Evolutionary conservation across 2,113 vertebrate species (phyloP), one percentile per base, ranked within the genome.

Genomic region (Ciconia stormi): DNA sequence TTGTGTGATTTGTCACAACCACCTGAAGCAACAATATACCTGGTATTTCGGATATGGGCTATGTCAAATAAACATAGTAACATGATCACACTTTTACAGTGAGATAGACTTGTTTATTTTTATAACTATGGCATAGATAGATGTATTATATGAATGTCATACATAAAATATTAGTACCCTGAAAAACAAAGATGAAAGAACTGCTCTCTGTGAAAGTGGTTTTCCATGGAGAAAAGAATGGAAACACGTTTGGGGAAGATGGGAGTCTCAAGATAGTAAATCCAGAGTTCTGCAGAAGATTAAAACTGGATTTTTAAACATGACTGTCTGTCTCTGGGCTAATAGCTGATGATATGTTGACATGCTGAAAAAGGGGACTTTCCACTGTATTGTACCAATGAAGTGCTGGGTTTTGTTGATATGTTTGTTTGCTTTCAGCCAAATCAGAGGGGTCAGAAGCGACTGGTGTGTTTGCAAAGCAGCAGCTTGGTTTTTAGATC

Each of bases 291-390:
- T 73, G 29, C 22, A 80, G 69, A 65, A 84, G 65, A 80, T 62
- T 72, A 87, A 92, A 94, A 82, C 47, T 58, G 42, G n/a, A n/a
- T 93, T 93, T 95, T 88, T 74, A 91, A 93, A 70, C 65, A 38
- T 7, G 7, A 46, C 30, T 69, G 55, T 7, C 73, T 89, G 55
- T 83, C 66, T 95, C 56, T 85, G 53, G 44, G 10, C 77, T 84
- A 66, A 82, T 38, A 89, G 81, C 78, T 89, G 78, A 93, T 93
- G 58, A 46, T 89, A 83, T 91, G 93, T 80, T 56, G n/a, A 34
- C 40, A 27, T 0, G 0, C 46, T 85, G 74, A 71, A 62, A 67
- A 85, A 8, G 74, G 91, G 91, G 84, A 86, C 50, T 93, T 97
- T 93, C 89, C 70, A 62, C 26, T 70, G 38, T 21, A 7, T 36